These are phyloP conservation scores for Micromesistius poutassou DNA, from an alignment of 2,797 vertebrate species.

Conservation along the genomic window DNA sequence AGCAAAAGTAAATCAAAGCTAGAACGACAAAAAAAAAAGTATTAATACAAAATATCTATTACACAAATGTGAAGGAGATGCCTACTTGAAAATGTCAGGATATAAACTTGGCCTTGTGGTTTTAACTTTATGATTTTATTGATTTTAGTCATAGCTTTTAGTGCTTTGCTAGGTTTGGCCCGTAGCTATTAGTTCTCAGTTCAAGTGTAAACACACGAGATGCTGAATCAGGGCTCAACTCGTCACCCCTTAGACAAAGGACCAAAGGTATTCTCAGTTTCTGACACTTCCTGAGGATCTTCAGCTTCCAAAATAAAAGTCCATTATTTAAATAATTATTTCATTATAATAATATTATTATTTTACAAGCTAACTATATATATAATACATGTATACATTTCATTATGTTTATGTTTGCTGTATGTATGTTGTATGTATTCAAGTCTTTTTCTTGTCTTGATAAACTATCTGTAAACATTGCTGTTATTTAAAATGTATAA, in stretches of 20 bases:
- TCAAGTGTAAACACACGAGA: neutral
- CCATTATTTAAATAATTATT: neutral
- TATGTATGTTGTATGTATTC: constrained; percentile 1
- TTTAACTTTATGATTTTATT: neutral
- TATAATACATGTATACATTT: constrained; percentile 6
- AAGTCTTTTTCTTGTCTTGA: constrained; percentile 2
- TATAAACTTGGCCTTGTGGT: neutral
- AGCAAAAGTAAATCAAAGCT: constrained; percentile 1
- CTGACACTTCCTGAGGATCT: constrained; percentile 1
- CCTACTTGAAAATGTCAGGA: constrained; percentile 3
- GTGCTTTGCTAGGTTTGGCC: neutral
- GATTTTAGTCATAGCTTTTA: neutral
- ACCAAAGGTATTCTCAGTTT: neutral
- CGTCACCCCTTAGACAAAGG: neutral
- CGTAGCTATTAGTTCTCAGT: neutral
- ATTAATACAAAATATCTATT: neutral
- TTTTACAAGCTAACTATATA: constrained; percentile 7
- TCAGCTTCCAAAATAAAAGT: constrained; percentile 1
- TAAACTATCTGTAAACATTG: neutral
- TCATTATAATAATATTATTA: constrained; percentile 1
- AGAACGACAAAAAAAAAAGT: neutral
- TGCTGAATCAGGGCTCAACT: neutral
- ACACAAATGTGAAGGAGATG: neutral
- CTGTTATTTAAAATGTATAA: constrained; percentile 2
- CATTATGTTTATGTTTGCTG: neutral